These are phyloP conservation scores for Halcyon senegalensis DNA, from an alignment of 2,113 vertebrate species.

Conservation along the genomic window DNA sequence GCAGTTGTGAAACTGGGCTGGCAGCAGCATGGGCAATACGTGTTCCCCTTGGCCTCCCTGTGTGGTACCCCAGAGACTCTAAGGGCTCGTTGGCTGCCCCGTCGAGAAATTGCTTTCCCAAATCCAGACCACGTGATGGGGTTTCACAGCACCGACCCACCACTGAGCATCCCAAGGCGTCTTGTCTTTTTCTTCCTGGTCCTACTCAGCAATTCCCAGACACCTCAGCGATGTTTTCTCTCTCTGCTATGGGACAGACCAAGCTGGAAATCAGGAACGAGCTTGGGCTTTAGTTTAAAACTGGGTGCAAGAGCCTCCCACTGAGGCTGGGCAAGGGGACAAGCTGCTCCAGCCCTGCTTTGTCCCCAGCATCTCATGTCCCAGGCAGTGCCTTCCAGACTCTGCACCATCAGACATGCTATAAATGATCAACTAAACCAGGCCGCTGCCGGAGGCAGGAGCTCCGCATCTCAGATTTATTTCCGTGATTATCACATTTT, in stretches of 20 bases:
- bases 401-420: background rate
- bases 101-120: background rate
- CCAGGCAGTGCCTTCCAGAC: background rate
- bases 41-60: too few relatives aligned
- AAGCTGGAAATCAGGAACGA: background rate
- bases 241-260: background rate
- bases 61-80: too few relatives aligned
- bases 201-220: background rate
- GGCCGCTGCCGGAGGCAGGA: background rate
- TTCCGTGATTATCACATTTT: conserved; percentile 63
- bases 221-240: accelerated
- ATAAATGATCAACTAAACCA: conserved; percentile 46
- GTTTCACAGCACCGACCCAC: accelerated
- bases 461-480: conserved; percentile 58
- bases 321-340: background rate
- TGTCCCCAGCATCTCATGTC: background rate
- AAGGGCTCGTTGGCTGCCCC: too few relatives aligned
- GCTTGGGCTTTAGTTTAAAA: background rate
- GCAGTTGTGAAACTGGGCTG: too few relatives aligned
- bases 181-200: background rate
- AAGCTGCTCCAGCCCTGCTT: background rate
- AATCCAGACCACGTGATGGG: background rate
- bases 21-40: too few relatives aligned
- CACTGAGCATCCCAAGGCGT: background rate
- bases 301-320: background rate